Percentiles rank a stretch among this genome's conserved stretches.
These are phyloP conservation scores for Folsomia candida DNA, from an alignment of 2,888 invertebrate species.

Conservation along the genomic window DNA sequence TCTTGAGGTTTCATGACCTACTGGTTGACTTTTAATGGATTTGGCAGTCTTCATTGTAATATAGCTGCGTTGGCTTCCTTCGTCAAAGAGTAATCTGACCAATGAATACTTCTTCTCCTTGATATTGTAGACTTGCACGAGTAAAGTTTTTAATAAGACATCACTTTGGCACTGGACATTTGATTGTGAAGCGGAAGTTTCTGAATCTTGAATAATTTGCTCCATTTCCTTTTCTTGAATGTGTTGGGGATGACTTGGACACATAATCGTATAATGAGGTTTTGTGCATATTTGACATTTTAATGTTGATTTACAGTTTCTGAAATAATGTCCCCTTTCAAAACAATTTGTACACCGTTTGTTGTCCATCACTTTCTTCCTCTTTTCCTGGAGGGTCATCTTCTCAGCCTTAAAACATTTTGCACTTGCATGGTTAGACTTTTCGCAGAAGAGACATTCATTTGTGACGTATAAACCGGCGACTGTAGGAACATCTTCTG, in stretches of 20 bases:
- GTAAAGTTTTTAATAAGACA: not conserved
- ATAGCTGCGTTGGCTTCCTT: conserved; percentile 3
- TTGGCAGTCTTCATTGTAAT: conserved; percentile 36
- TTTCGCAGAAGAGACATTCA: too few species aligned
- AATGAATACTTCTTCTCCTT: too few species aligned
- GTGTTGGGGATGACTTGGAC: too few species aligned
- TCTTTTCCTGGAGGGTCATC: not conserved
- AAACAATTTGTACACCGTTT: not conserved
- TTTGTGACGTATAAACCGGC: not conserved
- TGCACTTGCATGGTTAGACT: too few species aligned
- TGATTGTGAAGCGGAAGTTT: too few species aligned
- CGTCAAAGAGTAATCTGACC: not conserved
- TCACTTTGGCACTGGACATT: not conserved
- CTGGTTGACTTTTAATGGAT: conserved; percentile 28
- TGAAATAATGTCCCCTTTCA: not conserved
- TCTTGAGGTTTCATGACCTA: conserved; percentile 25
- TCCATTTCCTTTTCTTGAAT: too few species aligned
- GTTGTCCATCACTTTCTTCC: not conserved
- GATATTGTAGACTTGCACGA: too few species aligned
- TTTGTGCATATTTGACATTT: not conserved
- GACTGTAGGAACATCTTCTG: not conserved
- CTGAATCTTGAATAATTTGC: too few species aligned
- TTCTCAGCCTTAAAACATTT: too few species aligned
- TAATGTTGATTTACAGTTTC: not conserved
- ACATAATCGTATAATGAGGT: not conserved